Evolutionary conservation across 2,113 vertebrate genomes (phyloP).

Genomic region (Cryptoleucopteryx plumbea): DNA sequence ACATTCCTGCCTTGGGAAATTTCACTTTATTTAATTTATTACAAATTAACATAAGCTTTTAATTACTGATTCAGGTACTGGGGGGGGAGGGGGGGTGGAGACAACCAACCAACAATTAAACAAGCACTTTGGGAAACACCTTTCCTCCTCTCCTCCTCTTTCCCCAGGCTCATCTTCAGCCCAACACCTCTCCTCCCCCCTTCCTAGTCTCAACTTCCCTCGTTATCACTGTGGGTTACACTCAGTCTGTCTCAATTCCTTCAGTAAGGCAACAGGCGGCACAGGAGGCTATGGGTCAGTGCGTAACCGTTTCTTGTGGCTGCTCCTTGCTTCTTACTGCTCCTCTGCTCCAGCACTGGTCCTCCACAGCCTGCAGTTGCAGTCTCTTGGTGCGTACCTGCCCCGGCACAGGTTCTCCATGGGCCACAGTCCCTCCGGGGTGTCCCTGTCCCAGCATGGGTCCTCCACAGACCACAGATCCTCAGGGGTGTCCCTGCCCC

Average conservation of each 20-base stretch:
- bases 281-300: neutral
- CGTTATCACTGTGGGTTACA: neutral
- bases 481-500: neutral
- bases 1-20: neutral
- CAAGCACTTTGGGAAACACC: neutral
- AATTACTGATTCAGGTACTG: no score
- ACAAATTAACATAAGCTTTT: neutral
- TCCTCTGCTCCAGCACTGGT: neutral
- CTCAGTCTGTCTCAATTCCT: neutral
- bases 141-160: neutral
- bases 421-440: neutral
- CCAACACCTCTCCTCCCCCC: neutral
- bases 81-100: no score
- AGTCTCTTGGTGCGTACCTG: neutral
- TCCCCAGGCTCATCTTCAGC: neutral
- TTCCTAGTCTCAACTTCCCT: neutral
- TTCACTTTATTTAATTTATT: neutral
- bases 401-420: neutral
- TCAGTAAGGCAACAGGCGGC: neutral
- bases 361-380: neutral
- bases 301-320: neutral
- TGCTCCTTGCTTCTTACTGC: neutral
- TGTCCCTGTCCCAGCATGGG: no score
- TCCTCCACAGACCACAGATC: neutral
- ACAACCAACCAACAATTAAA: neutral